Conservation (phyloP, 2,113 vertebrate genomes). For the Myiopsitta monachus region DNA sequence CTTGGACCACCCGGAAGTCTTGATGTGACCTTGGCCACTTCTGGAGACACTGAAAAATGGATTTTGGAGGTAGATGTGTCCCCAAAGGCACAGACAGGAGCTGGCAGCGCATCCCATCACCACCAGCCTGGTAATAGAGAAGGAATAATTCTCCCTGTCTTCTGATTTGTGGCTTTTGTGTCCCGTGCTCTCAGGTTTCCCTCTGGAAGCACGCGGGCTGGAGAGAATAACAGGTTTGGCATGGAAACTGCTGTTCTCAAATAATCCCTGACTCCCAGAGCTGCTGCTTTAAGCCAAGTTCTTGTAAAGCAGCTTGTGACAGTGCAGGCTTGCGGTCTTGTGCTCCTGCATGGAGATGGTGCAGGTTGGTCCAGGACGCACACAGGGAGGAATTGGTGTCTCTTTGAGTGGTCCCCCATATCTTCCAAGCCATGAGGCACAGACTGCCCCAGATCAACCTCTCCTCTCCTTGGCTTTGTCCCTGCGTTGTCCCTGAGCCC, state of each 20-base stretch:
- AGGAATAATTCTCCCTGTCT: background rate
- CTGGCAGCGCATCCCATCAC: background rate
- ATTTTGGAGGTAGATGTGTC: background rate
- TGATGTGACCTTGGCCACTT: background rate
- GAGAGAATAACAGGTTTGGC: background rate
- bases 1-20: background rate
- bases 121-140: background rate
- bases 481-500: background rate
- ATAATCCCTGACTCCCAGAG: background rate
- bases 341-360: too few relatives aligned
- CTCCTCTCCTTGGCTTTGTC: too few relatives aligned
- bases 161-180: background rate
- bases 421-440: background rate
- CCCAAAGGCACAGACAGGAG: background rate
- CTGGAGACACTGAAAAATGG: background rate
- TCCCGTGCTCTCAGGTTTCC: background rate
- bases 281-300: background rate
- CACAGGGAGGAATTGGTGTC: background rate
- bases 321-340: background rate
- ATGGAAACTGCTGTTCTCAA: background rate
- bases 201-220: background rate
- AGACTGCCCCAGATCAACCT: accelerated
- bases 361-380: background rate
- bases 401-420: accelerated
- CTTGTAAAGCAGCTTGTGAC: background rate